phyloP scores from a whole-genome alignment of 2,888 invertebrate species.

The Blera fallax region DNA sequence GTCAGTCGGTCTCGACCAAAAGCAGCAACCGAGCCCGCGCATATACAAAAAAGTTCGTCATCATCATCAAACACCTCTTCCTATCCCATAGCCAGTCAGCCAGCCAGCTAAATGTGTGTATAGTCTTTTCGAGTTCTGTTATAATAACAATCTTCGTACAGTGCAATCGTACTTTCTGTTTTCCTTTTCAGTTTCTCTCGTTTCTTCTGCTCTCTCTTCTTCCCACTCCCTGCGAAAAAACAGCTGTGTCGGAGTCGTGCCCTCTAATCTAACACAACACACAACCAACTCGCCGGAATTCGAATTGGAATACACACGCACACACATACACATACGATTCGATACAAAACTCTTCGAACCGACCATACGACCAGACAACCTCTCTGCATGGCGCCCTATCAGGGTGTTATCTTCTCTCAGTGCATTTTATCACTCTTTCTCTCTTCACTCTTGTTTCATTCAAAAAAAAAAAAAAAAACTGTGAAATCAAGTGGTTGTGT shows the following conservation, averaged over 20 bases:
- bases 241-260: constrained; percentile 71
- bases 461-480: no score
- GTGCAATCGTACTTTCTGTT: constrained; percentile 61
- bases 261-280: constrained; percentile 62
- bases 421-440: constrained; percentile 38
- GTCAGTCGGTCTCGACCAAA: constrained; percentile 54
- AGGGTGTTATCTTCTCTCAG: neutral
- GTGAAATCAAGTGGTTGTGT: constrained; percentile 61
- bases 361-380: neutral
- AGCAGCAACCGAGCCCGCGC: no score
- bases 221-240: constrained; percentile 56
- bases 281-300: constrained; percentile 57
- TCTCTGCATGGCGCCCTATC: neutral
- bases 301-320: constrained; percentile 62
- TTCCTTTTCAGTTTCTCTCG: constrained; percentile 44
- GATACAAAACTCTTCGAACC: constrained; percentile 48
- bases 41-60: constrained; percentile 51
- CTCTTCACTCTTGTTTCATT: constrained; percentile 33
- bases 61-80: constrained; percentile 36
- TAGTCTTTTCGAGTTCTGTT: constrained; percentile 35
- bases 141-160: constrained; percentile 35
- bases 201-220: neutral
- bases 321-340: constrained; percentile 41
- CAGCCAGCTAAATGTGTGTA: neutral
- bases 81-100: neutral